Percentiles rank a stretch among this genome's conserved stretches.
These are phyloP conservation scores for Hirtodrosophila trivittata DNA, from an alignment of 2,888 invertebrate genomes.

Conservation along the genomic window DNA sequence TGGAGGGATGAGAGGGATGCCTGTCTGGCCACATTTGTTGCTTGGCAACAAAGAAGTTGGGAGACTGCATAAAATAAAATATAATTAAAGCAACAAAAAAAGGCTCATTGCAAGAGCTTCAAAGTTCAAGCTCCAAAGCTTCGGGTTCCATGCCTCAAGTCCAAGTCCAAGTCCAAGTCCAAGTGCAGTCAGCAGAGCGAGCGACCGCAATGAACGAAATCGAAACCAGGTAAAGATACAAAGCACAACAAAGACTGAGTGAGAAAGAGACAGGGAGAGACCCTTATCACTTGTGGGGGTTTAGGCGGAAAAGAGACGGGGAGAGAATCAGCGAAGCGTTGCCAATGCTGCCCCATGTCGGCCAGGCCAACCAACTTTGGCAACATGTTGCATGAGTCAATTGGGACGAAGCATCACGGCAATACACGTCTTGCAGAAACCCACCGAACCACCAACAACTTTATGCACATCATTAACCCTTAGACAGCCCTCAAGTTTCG, in stretches of 20 bases:
- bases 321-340: conserved; percentile 36
- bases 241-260: not conserved
- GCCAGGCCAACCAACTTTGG: conserved; percentile 24
- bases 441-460: conserved; percentile 17
- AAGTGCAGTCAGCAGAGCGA: conserved; percentile 47
- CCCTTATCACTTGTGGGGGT: no score
- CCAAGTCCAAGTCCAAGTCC: conserved; percentile 42
- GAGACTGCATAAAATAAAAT: conserved; percentile 10
- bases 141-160: conserved; percentile 35
- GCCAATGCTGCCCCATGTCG: not conserved
- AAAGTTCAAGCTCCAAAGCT: conserved; percentile 29
- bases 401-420: not conserved
- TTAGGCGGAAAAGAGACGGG: not conserved
- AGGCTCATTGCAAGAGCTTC: conserved; percentile 15
- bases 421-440: not conserved
- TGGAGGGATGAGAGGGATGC: not conserved
- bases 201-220: conserved; percentile 54
- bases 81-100: not conserved
- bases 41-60: not conserved
- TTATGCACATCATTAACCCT: conserved; percentile 23
- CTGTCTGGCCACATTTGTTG: not conserved
- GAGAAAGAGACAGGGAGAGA: not conserved
- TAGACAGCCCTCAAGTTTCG: no score
- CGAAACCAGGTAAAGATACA: conserved; percentile 36
- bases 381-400: conserved; percentile 54